phyloP scores from a whole-genome alignment of 2,888 invertebrate species.

The Penaeus monodon region DNA sequence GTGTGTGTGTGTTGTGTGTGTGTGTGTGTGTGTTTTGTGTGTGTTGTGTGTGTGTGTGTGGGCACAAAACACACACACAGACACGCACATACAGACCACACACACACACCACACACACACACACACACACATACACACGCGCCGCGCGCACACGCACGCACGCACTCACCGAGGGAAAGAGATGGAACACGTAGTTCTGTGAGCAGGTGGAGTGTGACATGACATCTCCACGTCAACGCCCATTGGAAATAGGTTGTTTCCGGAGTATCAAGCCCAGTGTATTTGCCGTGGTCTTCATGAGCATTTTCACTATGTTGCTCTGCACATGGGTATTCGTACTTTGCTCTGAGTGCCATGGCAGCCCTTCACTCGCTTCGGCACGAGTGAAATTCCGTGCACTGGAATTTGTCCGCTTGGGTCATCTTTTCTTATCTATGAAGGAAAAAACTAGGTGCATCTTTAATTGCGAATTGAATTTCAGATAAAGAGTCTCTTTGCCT shows the following conservation, averaged over 20 bases:
- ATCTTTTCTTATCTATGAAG: too few species aligned
- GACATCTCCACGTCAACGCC: too few species aligned
- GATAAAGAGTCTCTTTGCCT: neutral
- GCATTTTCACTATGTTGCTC: too few species aligned
- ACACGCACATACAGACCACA: neutral
- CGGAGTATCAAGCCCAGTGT: too few species aligned
- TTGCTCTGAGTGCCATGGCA: too few species aligned
- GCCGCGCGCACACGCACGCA: neutral
- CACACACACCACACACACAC: neutral
- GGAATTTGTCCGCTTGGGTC: too few species aligned
- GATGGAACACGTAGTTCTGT: neutral
- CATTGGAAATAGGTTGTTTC: too few species aligned
- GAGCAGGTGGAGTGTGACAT: neutral
- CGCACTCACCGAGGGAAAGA: neutral
- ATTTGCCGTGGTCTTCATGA: too few species aligned
- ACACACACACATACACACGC: neutral
- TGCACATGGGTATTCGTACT: too few species aligned
- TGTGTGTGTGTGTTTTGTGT: neutral
- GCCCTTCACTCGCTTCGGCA: too few species aligned
- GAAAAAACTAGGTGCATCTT: too few species aligned
- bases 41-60: neutral
- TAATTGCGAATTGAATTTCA: neutral
- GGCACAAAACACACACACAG: neutral
- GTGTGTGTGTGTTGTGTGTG: neutral
- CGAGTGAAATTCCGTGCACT: too few species aligned